A percentile compares a stretch with the other conserved stretches of the same genome.
Evolutionary conservation across 2,797 vertebrate genomes (phyloP).

Genomic region (Lindbergichthys nudifrons): DNA sequence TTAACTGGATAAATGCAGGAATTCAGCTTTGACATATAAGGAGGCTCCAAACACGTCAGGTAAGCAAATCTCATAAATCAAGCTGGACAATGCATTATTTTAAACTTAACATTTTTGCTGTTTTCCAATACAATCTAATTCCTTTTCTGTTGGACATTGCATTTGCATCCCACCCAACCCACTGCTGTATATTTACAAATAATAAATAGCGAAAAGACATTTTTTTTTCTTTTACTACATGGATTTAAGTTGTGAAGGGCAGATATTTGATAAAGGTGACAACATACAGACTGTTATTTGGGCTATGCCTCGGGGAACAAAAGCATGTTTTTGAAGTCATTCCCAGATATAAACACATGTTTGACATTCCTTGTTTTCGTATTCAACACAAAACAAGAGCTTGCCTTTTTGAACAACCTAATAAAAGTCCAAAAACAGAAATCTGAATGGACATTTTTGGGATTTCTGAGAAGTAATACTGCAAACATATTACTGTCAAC

Average conservation of each 20-base stretch:
- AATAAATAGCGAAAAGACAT: background rate
- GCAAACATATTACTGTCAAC: background rate
- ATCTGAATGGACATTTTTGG: background rate
- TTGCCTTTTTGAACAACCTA: background rate
- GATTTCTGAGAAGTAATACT: background rate
- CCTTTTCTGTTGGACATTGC: background rate
- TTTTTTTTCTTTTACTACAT: background rate
- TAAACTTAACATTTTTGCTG: background rate
- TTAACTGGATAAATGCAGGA: constrained; percentile 48
- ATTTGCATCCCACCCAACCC: background rate
- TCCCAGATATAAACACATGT: background rate
- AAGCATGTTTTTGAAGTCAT: background rate
- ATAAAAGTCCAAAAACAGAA: constrained; percentile 1
- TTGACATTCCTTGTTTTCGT: background rate
- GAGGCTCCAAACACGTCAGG: constrained; percentile 50
- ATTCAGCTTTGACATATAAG: constrained; percentile 26
- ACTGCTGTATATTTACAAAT: background rate
- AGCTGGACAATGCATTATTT: constrained; percentile 1
- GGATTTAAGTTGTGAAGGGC: too few species aligned
- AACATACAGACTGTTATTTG: background rate
- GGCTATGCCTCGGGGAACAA: background rate
- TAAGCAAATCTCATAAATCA: constrained; percentile 57
- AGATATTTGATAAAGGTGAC: background rate
- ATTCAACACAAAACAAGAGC: background rate
- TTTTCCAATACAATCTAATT: background rate